Percentiles rank a stretch among this genome's conserved stretches.
These are phyloP conservation scores for Micronycteris hirsuta DNA, from an alignment of 2,113 vertebrate species.

Conservation along the genomic window DNA sequence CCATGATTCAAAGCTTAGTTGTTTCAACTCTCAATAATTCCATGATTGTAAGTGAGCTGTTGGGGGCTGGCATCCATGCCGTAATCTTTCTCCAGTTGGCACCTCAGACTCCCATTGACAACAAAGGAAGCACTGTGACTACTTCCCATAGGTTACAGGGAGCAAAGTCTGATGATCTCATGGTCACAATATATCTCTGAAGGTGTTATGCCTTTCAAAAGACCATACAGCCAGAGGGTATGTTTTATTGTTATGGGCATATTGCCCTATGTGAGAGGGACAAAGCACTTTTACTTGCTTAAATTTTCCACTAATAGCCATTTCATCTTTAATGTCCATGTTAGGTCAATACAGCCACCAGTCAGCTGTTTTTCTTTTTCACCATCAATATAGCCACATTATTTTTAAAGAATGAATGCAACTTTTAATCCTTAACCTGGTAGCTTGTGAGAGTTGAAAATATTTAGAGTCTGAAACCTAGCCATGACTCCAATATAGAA, in stretches of 20 bases:
- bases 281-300: neutral
- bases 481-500: neutral
- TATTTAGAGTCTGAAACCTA: conserved; percentile 6
- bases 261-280: neutral
- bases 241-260: neutral
- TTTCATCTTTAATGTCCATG: neutral
- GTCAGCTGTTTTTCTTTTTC: neutral
- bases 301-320: neutral
- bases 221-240: neutral
- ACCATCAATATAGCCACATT: neutral
- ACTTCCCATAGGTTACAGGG: neutral
- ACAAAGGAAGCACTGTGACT: neutral
- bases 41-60: neutral
- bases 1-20: neutral
- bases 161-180: neutral
- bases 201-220: neutral
- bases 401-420: neutral
- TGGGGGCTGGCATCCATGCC: neutral
- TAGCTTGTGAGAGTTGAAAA: neutral
- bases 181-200: neutral
- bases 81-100: neutral
- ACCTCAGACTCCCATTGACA: neutral
- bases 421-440: neutral
- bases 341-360: neutral
- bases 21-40: neutral